These are phyloP conservation scores for Chaetura pelagica DNA, from an alignment of 2,113 vertebrate species.

Conservation along the genomic window DNA sequence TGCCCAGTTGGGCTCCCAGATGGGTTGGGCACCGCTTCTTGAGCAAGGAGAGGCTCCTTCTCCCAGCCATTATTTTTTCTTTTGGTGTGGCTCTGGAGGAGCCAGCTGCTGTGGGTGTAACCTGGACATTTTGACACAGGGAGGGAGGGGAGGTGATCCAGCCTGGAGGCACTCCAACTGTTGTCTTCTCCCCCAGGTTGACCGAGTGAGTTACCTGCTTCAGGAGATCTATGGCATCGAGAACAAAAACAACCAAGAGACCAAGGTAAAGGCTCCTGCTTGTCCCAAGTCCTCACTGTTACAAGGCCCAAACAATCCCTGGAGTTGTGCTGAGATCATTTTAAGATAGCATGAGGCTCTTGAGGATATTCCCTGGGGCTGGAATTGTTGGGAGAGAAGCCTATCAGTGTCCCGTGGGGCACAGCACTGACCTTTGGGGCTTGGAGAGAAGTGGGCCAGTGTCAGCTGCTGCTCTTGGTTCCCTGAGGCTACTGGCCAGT, in stretches of 20 bases:
- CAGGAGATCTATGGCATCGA: slow-evolving; percentile 99
- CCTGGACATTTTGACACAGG: not conserved
- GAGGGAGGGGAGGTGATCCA: not conserved
- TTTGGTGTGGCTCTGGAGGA: not conserved
- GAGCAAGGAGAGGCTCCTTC: not conserved
- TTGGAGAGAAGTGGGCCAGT: not conserved
- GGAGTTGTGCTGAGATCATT: not conserved
- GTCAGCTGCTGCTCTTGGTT: not conserved
- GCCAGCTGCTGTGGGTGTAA: not conserved
- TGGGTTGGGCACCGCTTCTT: not conserved
- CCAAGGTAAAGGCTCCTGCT: slow-evolving; percentile 83
- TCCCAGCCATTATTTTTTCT: not conserved
- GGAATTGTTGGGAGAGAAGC: not conserved
- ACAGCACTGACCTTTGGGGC: not conserved
- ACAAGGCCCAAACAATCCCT: not conserved
- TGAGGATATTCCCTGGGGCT: not conserved
- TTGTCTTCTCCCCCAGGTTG: slow-evolving; percentile 81
- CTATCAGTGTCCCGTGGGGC: not conserved
- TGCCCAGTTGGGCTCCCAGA: not conserved
- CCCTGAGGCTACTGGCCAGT: not conserved
- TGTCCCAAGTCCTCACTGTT: not conserved
- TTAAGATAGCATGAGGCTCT: not conserved
- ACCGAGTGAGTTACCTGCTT: slow-evolving; percentile 96
- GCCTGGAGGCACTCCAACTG: not conserved
- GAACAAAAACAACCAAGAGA: slow-evolving; percentile 99